Evolutionary conservation across 2,888 invertebrate species (phyloP), one percentile per base, ranked within the genome.

Genomic region (Drosophila infuscata): DNA sequence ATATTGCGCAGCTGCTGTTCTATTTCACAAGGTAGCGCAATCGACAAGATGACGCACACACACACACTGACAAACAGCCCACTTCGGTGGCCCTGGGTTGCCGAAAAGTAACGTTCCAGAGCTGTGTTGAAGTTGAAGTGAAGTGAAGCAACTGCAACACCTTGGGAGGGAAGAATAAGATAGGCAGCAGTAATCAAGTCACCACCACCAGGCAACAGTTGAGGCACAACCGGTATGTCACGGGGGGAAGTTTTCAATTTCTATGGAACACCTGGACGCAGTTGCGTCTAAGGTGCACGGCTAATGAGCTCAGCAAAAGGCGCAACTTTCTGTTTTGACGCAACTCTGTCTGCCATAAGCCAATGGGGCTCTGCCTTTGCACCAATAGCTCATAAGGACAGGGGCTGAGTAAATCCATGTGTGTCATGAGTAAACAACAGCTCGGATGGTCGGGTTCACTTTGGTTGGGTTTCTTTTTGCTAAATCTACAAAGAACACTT

Each of bases 231-330:
- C 79, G 75, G 83, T 74, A 79, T 81, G 57, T 52, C 81, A 78
- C 72, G 71, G 68, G 84, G 84, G 87, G 90, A 90, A 87, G 89
- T 88, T 87, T 79, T 85, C 74, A 57, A 52, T 82, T 87, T 86
- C 76, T 63, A 58, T 80, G 89, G 89, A 90, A 87, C 87, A 87
- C 87, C 87, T 87, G 87, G 87, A 78, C 75, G 67, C 38, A 48
- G 66, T 48, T 41, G 74, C 70, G 51, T 71, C 86, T 79, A 81
- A 88, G 90, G 90, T 86, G 90, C 87, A 83, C 70, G 59, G 54
- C 59, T 81, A 76, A 84, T 84, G 79, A 73, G 76, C 61, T 64
- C 70, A 43, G 64, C 48, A 30, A 35, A 66, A 74, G 68, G 43
- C 68, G 70, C 77, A 75, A 80, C 74, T 80, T 81, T 74, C 56